These are phyloP conservation scores for Calcarius lapponicus DNA, from an alignment of 2,797 vertebrate species.

Conservation along the genomic window DNA sequence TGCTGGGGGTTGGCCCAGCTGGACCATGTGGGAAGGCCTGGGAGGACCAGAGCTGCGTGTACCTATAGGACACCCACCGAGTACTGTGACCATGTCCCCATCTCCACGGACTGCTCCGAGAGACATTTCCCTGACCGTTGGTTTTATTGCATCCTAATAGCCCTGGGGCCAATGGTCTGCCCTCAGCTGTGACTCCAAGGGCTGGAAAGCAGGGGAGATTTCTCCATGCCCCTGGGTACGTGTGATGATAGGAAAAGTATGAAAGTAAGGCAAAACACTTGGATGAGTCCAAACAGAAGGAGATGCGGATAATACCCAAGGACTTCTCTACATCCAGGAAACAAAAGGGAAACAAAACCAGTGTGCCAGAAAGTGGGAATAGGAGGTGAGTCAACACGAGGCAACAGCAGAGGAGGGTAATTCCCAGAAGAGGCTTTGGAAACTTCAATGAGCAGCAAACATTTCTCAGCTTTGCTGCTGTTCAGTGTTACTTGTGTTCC, in stretches of 20 bases:
- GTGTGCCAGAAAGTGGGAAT: neutral
- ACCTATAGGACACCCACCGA: neutral
- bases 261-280: neutral
- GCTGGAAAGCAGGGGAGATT: neutral
- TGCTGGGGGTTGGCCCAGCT: neutral
- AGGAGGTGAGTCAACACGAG: neutral
- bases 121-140: neutral
- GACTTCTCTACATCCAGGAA: neutral
- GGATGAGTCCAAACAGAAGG: slow-evolving; percentile 8
- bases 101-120: neutral
- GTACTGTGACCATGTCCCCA: neutral
- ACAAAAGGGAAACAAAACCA: neutral
- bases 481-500: neutral
- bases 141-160: neutral
- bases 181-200: neutral
- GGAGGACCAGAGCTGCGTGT: neutral
- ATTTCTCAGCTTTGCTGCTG: neutral
- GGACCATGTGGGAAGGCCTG: neutral
- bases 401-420: neutral
- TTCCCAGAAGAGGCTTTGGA: neutral
- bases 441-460: neutral
- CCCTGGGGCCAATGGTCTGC: neutral
- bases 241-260: neutral
- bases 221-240: neutral
- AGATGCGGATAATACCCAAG: neutral